A percentile compares a stretch with the other conserved stretches of the same genome.
Evolutionary conservation across 2,888 invertebrate genomes (phyloP).

Genomic region (Idaea biselata): DNA sequence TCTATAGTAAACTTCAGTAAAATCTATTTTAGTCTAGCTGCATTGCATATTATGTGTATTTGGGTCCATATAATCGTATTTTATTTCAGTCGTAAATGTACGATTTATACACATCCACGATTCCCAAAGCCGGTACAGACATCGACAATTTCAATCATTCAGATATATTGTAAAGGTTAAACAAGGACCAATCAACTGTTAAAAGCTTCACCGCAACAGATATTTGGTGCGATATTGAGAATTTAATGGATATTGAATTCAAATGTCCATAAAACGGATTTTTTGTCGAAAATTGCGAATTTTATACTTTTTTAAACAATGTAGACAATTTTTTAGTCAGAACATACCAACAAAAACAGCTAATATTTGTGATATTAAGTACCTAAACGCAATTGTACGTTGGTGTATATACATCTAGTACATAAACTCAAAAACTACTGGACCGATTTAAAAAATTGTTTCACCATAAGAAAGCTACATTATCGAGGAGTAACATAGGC

Average conservation of each 20-base stretch:
- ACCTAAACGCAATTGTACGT: too few relatives aligned
- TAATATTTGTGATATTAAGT: too few relatives aligned
- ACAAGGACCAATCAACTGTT: slow-evolving; percentile 24
- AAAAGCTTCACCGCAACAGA: slow-evolving; percentile 23
- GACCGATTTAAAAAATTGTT: too few relatives aligned
- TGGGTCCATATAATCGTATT: not conserved
- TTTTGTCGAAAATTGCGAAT: not conserved
- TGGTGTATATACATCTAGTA: too few relatives aligned
- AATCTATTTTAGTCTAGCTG: not conserved
- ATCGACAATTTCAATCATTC: slow-evolving; percentile 21
- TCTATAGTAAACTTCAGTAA: not conserved
- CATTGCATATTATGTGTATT: not conserved
- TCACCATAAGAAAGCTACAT: too few relatives aligned
- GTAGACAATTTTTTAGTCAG: too few relatives aligned
- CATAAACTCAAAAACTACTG: too few relatives aligned
- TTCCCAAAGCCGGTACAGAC: slow-evolving; percentile 13
- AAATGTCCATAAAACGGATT: not conserved
- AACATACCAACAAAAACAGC: too few relatives aligned
- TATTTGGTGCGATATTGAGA: slow-evolving; percentile 10
- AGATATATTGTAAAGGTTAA: slow-evolving; percentile 18
- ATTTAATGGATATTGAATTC: not conserved
- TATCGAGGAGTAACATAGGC: too few relatives aligned
- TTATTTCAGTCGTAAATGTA: not conserved
- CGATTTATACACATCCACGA: slow-evolving; percentile 16
- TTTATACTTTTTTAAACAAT: not conserved